Conservation (phyloP, 2,888 invertebrate species). For the Eumerus sabulonum region DNA sequence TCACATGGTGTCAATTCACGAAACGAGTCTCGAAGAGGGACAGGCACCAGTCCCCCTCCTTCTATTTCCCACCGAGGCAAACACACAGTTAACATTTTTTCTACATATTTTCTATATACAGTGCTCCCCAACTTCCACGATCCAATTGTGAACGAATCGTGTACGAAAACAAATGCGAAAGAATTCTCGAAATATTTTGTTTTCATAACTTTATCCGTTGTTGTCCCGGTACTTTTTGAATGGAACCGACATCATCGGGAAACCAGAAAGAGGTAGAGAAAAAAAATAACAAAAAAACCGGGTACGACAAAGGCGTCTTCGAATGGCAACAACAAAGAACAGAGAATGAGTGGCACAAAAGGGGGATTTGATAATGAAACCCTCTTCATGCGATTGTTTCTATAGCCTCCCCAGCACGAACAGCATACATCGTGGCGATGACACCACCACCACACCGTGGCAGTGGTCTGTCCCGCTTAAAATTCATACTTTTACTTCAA, state of each 20-base stretch:
- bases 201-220: conserved; percentile 41
- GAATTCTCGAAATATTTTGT: conserved; percentile 42
- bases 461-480: conserved; percentile 1
- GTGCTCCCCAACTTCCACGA: no score
- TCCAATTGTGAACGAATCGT: not conserved
- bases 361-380: not conserved
- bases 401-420: no score
- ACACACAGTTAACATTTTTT: no score
- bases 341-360: conserved; percentile 9
- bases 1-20: conserved; percentile 60
- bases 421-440: conserved; percentile 1
- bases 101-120: not conserved
- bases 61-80: no score
- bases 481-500: not conserved
- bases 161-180: conserved; percentile 52
- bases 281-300: conserved; percentile 2
- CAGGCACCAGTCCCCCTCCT: conserved; percentile 1
- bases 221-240: not conserved
- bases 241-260: not conserved
- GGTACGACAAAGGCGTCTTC: not conserved
- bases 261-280: not conserved
- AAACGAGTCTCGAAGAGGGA: conserved; percentile 59
- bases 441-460: conserved; percentile 1
- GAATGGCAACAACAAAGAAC: no score
- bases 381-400: not conserved